These are phyloP conservation scores for Xenus cinereus DNA, from an alignment of 2,113 vertebrate genomes.

Conservation along the genomic window DNA sequence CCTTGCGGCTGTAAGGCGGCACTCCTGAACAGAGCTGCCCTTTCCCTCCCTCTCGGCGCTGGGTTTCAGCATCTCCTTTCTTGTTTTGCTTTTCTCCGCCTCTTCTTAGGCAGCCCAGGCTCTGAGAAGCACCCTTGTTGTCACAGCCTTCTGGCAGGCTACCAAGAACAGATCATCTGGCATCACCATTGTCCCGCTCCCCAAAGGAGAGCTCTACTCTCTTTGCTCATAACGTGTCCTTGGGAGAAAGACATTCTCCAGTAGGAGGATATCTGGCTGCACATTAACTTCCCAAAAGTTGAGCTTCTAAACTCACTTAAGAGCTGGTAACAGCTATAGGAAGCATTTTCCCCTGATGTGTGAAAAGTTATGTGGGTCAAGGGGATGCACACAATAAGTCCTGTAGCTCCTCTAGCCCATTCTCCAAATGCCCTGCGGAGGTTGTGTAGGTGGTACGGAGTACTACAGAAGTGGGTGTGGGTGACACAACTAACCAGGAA, in stretches of 20 bases:
- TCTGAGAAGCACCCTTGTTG: not conserved
- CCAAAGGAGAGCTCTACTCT: not conserved
- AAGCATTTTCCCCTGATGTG: not conserved
- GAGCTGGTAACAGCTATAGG: not conserved
- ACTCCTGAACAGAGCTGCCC: not conserved
- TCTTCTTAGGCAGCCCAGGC: not conserved
- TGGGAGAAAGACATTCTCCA: not conserved
- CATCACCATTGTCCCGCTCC: accelerated
- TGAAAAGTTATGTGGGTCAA: not conserved
- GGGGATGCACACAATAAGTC: not conserved
- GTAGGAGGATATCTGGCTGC: not conserved
- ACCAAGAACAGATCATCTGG: not conserved
- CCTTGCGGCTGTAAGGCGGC: not conserved
- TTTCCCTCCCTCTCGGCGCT: not conserved
- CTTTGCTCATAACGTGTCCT: not conserved
- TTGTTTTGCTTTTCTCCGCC: not conserved
- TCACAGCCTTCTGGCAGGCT: not conserved
- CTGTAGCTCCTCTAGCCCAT: not conserved
- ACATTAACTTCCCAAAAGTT: not conserved
- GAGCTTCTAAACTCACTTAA: not conserved
- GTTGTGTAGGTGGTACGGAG: not conserved
- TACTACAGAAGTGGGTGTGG: not conserved
- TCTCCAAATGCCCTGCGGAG: not conserved
- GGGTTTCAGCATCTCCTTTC: not conserved
- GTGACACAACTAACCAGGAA: not conserved